A percentile compares a stretch with the other conserved stretches of the same genome.
Conservation (phyloP, 1,140 invertebrate genomes). For the Drosophila pseudoananassae region DNA sequence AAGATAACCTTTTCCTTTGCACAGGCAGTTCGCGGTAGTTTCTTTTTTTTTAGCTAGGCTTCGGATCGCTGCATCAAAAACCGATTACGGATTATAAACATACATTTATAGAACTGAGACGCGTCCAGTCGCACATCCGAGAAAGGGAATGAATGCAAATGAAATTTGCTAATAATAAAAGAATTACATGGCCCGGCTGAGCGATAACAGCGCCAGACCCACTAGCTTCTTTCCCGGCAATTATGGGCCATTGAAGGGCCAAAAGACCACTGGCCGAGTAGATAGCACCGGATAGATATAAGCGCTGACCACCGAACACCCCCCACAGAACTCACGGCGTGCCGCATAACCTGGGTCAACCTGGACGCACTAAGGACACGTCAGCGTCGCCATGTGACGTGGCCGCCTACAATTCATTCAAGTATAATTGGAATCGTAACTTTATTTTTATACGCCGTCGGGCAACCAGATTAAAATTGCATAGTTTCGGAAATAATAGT, state of each 20-base stretch:
- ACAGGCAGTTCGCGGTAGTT: neutral
- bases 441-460: constrained; percentile 28
- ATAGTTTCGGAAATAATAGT: neutral
- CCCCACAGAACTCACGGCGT: constrained; percentile 1
- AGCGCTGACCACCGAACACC: constrained; percentile 9
- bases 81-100: neutral
- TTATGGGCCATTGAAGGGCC: constrained; percentile 34
- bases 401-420: constrained; percentile 38
- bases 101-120: neutral
- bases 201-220: constrained; percentile 25
- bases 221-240: constrained; percentile 24
- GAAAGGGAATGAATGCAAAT: constrained; percentile 48
- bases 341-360: constrained; percentile 27
- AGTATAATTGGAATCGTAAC: constrained; percentile 36
- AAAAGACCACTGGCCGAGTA: constrained; percentile 8
- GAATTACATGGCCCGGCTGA: constrained; percentile 33
- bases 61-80: constrained; percentile 13
- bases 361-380: constrained; percentile 47
- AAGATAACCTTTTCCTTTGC: neutral
- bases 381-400: constrained; percentile 43
- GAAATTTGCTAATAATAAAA: constrained; percentile 46
- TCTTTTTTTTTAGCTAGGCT: neutral
- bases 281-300: constrained; percentile 34
- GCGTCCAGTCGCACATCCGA: constrained; percentile 39
- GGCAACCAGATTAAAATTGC: constrained; percentile 1